These are phyloP conservation scores for Ranitomeya variabilis DNA, from an alignment of 2,113 vertebrate genomes.

Conservation along the genomic window DNA sequence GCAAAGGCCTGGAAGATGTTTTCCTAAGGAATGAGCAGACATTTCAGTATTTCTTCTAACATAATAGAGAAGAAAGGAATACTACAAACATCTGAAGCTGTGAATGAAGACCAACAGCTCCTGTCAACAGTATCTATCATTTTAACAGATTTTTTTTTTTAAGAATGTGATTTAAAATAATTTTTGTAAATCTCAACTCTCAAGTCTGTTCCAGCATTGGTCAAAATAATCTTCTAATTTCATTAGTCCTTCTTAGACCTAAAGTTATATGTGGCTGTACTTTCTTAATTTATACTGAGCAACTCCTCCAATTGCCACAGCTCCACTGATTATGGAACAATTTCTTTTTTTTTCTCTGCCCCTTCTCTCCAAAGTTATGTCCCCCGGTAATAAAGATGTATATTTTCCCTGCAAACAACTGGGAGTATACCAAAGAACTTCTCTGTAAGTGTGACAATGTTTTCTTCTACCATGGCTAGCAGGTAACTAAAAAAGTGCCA, in stretches of 20 bases:
- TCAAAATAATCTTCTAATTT: neutral
- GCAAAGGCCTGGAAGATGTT: neutral
- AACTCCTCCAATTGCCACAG: no score
- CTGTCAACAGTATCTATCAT: neutral
- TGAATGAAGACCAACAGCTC: neutral
- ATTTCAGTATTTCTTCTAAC: conserved; percentile 8
- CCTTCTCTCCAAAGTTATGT: no score
- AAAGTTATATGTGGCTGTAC: no score
- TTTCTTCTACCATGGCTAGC: no score
- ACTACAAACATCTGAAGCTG: neutral
- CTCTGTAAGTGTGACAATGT: no score
- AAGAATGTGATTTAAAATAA: neutral
- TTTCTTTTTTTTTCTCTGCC: no score
- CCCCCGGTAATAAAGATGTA: no score
- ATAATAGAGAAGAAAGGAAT: conserved; percentile 10
- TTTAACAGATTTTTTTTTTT: neutral
- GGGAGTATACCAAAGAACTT: no score
- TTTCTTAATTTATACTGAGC: no score
- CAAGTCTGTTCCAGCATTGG: neutral
- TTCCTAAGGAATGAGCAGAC: conserved; percentile 16
- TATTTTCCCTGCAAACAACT: no score
- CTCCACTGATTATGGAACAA: no score
- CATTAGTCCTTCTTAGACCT: neutral
- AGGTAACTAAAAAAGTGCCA: no score
- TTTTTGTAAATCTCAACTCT: neutral